Percentiles rank a stretch among this genome's conserved stretches.
Evolutionary conservation across 2,888 invertebrate genomes (phyloP).

Genomic region (Calameuta pallipes): DNA sequence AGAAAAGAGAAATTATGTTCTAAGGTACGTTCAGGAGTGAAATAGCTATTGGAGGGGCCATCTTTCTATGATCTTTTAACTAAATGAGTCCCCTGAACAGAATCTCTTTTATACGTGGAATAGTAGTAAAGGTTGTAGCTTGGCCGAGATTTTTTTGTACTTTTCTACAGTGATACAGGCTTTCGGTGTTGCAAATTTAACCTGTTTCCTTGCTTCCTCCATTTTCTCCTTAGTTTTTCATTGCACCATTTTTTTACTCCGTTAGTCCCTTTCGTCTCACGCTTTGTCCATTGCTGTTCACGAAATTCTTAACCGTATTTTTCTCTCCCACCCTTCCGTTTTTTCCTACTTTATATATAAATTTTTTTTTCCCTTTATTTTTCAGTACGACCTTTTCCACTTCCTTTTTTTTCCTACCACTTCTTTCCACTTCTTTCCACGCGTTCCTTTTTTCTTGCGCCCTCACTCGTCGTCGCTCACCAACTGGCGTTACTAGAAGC

Average conservation of each 20-base stretch:
- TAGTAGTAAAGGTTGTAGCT: not conserved
- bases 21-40: no score
- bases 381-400: not conserved
- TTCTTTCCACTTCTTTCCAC: not conserved
- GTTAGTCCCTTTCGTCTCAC: not conserved
- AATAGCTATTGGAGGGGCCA: no score
- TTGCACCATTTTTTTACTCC: not conserved
- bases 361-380: not conserved
- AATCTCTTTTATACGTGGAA: no score
- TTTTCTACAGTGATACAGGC: not conserved
- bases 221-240: not conserved
- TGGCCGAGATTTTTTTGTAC: not conserved
- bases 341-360: not conserved
- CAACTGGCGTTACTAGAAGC: not conserved
- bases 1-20: no score
- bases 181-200: not conserved
- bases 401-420: not conserved
- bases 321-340: not conserved
- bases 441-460: not conserved
- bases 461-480: not conserved
- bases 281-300: not conserved
- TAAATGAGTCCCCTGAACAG: no score
- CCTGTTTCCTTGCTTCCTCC: not conserved
- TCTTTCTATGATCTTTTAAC: no score
- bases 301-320: not conserved